A percentile compares a stretch with the other conserved stretches of the same genome.
Evolutionary conservation across 2,113 vertebrate genomes (phyloP).

Genomic region (Gallinago undulata): DNA sequence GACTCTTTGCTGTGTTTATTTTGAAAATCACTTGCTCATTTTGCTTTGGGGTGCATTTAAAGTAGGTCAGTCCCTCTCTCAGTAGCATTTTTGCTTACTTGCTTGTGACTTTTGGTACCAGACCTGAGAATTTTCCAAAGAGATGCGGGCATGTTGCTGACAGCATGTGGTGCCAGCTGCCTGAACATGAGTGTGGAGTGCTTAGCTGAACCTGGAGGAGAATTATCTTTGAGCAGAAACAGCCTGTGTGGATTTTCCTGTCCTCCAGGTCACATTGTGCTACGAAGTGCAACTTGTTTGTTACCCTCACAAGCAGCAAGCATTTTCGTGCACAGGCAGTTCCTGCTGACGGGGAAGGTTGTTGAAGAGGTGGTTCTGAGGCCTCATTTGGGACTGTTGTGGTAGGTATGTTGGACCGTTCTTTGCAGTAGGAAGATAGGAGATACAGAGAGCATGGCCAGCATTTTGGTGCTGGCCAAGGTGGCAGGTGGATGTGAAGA

Average conservation of each 20-base stretch:
- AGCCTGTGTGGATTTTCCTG: not conserved
- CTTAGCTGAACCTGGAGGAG: not conserved
- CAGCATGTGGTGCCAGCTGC: not conserved
- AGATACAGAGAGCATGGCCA: not conserved
- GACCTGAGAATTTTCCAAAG: not conserved
- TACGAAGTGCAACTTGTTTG: not conserved
- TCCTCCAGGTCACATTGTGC: not conserved
- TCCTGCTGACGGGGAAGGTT: not conserved
- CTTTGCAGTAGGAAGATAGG: not conserved
- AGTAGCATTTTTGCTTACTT: not conserved
- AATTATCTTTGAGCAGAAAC: not conserved
- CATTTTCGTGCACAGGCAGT: not conserved
- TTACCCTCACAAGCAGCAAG: not conserved
- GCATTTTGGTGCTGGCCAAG: not conserved
- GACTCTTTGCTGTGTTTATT: not conserved
- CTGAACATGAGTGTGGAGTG: fast-evolving
- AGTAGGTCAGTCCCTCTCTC: not conserved
- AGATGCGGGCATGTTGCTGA: not conserved
- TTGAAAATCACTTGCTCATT: not conserved
- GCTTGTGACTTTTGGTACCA: not conserved
- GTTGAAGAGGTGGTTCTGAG: not conserved
- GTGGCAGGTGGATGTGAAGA: not conserved
- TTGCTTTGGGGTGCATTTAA: not conserved
- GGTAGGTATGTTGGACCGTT: not conserved
- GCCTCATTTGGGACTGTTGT: not conserved